Evolutionary conservation across 2,113 vertebrate genomes (phyloP), one percentile per base, ranked within the genome.

Genomic region (Triplophysa siluroides): DNA sequence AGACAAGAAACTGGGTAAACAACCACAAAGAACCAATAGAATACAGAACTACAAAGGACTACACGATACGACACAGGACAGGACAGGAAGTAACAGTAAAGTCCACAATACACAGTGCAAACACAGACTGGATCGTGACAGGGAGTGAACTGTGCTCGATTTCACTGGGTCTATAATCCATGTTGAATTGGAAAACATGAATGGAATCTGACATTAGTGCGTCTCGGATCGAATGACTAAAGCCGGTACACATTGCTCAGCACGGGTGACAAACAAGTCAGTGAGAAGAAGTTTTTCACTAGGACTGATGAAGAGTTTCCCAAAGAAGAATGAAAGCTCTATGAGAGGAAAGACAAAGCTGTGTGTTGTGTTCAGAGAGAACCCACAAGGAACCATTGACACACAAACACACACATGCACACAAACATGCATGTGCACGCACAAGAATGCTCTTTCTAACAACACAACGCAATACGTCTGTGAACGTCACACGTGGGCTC

Each of bases 271-370:
- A 67, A 66, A 66, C 41, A 72, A 56, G 52, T 78, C 79, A 84
- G 54, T 24, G 58, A 41, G n/a, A 84, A 84, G 75, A 56, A 81
- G 68, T 38, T 78, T 33, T 78, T 58, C 66, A 72, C 41, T 41
- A 50, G 60, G 66, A 76, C 18, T 45, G 24, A 68, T 79, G 52
- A 45, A 85, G 29, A 50, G 56, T 50, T 26, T 8, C 45, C 2
- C 10, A 2, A 71, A 11, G 56, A 71, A 41, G n/a, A 8, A 50
- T 8, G 6, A 19, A 52, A 26, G 56, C 16, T 52, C 43, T 72
- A 77, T 12, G n/a, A 62, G 76, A 54, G 38, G 83, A 52, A 16
- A 74, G 63, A 85, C 78, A 80, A 85, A 19, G 26, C 72, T 33
- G 14, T 19, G 61, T 76, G 81, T 84, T 85, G 81, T 77, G 83